Percentiles rank a stretch among this genome's conserved stretches.
Evolutionary conservation across 2,113 vertebrate genomes (phyloP).

Genomic region (Spermophilus dauricus): DNA sequence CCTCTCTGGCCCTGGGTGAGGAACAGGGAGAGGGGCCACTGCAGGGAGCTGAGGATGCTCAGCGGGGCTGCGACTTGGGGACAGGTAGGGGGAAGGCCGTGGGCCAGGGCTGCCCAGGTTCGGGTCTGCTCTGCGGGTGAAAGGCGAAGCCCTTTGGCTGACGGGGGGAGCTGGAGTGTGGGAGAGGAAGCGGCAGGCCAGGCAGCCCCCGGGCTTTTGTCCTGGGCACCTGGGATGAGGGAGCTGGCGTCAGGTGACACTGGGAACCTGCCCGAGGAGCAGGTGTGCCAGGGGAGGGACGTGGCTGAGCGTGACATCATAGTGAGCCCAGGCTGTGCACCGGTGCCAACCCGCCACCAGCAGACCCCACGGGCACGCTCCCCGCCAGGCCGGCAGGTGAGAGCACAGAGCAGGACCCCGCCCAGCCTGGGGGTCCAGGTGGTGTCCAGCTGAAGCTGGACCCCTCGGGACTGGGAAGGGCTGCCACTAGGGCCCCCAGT

Average conservation of each 20-base stretch:
- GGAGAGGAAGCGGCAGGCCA: not conserved
- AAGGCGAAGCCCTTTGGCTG: not conserved
- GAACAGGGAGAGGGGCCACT: not conserved
- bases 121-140: not conserved
- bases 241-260: not conserved
- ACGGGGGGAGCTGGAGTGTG: not conserved
- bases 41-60: not conserved
- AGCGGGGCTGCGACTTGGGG: rapidly evolving
- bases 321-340: not conserved
- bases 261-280: rapidly evolving
- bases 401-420: rapidly evolving
- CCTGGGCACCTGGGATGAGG: not conserved
- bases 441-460: not conserved
- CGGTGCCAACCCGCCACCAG: not conserved
- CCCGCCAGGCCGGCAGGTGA: not conserved
- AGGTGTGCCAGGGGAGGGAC: too few species aligned
- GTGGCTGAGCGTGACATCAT: not conserved
- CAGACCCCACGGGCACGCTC: not conserved
- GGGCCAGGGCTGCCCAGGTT: not conserved
- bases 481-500: not conserved
- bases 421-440: not conserved
- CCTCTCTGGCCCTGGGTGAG: not conserved
- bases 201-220: not conserved
- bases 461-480: not conserved
- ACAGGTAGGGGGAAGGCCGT: too few species aligned